A percentile compares a stretch with the other conserved stretches of the same genome.
Conservation (phyloP, 1,140 invertebrate genomes). For the Trachymyrmex septentrionalis region DNA sequence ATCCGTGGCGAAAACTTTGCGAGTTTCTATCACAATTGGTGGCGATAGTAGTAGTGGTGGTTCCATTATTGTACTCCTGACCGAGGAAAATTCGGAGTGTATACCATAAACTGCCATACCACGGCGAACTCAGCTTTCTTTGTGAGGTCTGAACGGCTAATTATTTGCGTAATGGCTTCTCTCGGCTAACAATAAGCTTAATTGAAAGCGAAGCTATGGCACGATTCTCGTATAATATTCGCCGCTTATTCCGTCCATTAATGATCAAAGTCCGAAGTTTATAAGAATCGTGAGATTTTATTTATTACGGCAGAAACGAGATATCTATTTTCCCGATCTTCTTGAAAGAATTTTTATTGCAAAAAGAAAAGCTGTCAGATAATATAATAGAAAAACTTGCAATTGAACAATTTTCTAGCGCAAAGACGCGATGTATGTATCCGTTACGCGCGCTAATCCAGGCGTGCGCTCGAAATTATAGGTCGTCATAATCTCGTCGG, state of each 20-base stretch:
- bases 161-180: slow-evolving; percentile 30
- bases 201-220: not conserved
- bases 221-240: slow-evolving; percentile 4
- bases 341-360: not conserved
- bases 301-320: too few relatives aligned
- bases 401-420: slow-evolving; percentile 15
- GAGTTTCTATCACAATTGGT: not conserved
- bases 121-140: not conserved
- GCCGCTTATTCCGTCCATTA: not conserved
- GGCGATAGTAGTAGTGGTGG: slow-evolving; percentile 8
- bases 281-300: not conserved
- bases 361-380: not conserved
- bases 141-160: not conserved
- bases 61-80: slow-evolving; percentile 55
- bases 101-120: not conserved
- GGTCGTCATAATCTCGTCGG: slow-evolving; percentile 62
- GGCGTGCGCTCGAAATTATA: slow-evolving; percentile 60
- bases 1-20: slow-evolving; percentile 58
- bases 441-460: slow-evolving; percentile 24
- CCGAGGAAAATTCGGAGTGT: slow-evolving; percentile 50
- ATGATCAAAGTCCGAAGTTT: slow-evolving; percentile 9
- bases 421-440: not conserved
- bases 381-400: slow-evolving; percentile 16
- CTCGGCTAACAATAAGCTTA: slow-evolving; percentile 20
- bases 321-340: not conserved